Evolutionary conservation across 1,140 invertebrate species (phyloP), one percentile per base, ranked within the genome.

Genomic region (Triops cancriformis): DNA sequence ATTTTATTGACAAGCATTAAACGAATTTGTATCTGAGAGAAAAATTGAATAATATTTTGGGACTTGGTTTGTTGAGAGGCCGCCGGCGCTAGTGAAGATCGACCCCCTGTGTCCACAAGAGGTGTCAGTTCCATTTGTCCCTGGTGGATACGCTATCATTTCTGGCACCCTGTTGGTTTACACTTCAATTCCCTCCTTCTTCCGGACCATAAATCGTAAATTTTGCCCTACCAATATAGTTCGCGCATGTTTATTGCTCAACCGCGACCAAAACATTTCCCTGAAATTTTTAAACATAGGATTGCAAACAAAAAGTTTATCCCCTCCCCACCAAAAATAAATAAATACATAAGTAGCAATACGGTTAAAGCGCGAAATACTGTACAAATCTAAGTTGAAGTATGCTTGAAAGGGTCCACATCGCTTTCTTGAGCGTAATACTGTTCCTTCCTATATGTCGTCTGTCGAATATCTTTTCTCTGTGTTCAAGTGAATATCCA

Each of bases 91-190:
- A 64, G 14, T 64, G 23, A 64, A 1, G 14, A 64, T 23, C 10
- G 23, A 18, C 9, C 51, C 14, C 51, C 23, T 9, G 51, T 64
- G 18, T 64, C 14, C 31, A 64, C 14, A 64, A 6, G 11, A 1
- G 14, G 3, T 23, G 14, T 64, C n/a, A 23, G 18, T 64, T 64
- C 51, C n/a, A 64, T 18, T 64, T 64, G 51, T 64, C 51, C 18
- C 7, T 18, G 51, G 23, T 23, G 23, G 14, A 64, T n/a, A 64
- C 9, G 51, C 51, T 64, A 64, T 64, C 51, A 64, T 64, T 64
- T 23, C 51, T 64, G 51, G 51, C 51, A 64, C 51, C 51, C 51
- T 14, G 51, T 64, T 64, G 51, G 51, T 64, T 64, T n/a, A 37
- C 31, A 37, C 14, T n/a, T 14, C 23, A 64, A n/a, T 64, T 64